phyloP scores from a whole-genome alignment of 1,140 invertebrate species.

The Branchinecta lynchi region DNA sequence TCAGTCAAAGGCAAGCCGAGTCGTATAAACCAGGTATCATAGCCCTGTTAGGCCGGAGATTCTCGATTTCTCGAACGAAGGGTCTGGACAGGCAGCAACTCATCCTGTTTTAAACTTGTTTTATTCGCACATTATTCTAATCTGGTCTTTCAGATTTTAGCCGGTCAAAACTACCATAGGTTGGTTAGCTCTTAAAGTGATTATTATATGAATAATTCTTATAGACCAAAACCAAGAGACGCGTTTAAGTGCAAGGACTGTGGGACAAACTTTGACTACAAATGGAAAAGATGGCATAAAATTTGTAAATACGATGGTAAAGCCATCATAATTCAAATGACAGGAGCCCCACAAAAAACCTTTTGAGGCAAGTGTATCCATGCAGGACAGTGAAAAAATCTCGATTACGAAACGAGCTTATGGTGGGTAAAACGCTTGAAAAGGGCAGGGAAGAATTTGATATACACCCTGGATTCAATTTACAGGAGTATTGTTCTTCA shows the following conservation, averaged over 20 bases:
- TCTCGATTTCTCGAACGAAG: background rate
- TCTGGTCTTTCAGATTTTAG: background rate
- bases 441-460: no score
- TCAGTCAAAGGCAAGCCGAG: background rate
- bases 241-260: background rate
- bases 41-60: background rate
- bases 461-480: no score
- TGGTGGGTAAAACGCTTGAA: no score
- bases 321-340: background rate
- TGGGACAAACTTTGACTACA: background rate
- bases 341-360: constrained; percentile 8
- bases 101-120: background rate
- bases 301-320: constrained; percentile 2
- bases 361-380: constrained; percentile 9
- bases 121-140: background rate
- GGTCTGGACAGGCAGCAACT: background rate
- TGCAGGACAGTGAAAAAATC: background rate
- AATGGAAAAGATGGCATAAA: background rate
- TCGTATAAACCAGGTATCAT: background rate
- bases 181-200: no score
- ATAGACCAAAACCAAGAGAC: background rate
- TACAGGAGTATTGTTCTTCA: no score
- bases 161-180: no score
- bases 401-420: no score
- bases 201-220: background rate